Evolutionary conservation across 2,888 invertebrate species (phyloP), one percentile per base, ranked within the genome.

Genomic region (Drosophila flavopinicola): DNA sequence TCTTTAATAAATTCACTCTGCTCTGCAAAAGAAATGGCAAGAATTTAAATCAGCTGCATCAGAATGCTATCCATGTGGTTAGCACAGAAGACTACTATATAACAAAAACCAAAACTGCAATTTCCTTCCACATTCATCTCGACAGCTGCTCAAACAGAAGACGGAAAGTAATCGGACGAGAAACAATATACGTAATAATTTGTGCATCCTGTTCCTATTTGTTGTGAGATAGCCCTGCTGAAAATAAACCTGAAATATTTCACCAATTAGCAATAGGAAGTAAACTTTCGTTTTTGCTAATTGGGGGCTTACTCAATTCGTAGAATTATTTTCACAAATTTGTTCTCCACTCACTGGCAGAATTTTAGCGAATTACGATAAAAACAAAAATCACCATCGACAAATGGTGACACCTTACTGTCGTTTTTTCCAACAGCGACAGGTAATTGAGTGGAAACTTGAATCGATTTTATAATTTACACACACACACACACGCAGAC

Each of bases 391-490:
- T 45, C 10, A n/a, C 35, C 44, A 39, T 7, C 48, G 37, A 41
- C 39, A 64, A 64, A 56, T 47, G 23, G 32, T n/a, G 39, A 35
- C 48, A 67, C 32, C 44, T 37, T 38, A 45, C 33, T 45, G 65
- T 53, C 58, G 42, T 38, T 42, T 59, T 59, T 45, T 32, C 30
- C 30, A 66, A 75, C 80, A 77, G 73, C 74, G 77, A 79, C 83
- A 88, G 88, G 88, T 90, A 90, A 90, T 90, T 90, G 90, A 89
- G 87, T 89, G 89, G 88, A 90, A 90, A 90, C 87, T 88, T 89
- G 84, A 85, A 85, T 88, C 79, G 88, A 90, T 89, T 90, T 90
- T 83, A 83, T 86, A 85, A 88, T 89, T 87, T 87, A 71, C 82
- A 79, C 69, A 30, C 39, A 48, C 38, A 44, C 37, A 59, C 2